Conservation (phyloP, 2,888 invertebrate genomes). For the Limnephilus rhombicus region DNA sequence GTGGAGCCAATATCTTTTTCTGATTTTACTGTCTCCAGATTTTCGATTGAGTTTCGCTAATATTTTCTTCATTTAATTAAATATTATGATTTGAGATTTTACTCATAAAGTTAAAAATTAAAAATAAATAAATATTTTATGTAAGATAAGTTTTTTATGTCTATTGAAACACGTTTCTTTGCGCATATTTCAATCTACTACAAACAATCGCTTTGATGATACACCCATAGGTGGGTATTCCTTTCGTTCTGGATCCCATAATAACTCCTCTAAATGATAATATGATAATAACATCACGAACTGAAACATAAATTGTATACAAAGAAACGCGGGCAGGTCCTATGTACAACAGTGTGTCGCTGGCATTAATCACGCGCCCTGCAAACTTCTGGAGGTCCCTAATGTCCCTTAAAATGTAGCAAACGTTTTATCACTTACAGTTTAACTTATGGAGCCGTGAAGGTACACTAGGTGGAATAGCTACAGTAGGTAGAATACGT, state of each 20-base stretch:
- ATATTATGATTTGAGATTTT: too few species aligned
- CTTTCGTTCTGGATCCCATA: not conserved
- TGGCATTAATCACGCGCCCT: slow-evolving; percentile 45
- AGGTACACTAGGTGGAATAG: not conserved
- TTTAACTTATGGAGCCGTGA: slow-evolving; percentile 39
- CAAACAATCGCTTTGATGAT: not conserved
- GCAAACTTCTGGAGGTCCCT: slow-evolving; percentile 30
- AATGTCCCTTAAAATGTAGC: slow-evolving; percentile 49
- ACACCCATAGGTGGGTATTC: not conserved
- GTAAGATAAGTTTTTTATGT: too few species aligned
- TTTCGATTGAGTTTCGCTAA: too few species aligned
- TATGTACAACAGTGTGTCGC: slow-evolving; percentile 24
- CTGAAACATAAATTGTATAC: not conserved
- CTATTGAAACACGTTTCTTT: not conserved
- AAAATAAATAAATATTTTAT: too few species aligned
- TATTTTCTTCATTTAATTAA: too few species aligned
- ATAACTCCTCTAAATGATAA: not conserved
- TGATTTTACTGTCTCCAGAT: too few species aligned
- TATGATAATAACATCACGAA: slow-evolving; percentile 1
- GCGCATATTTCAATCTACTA: not conserved
- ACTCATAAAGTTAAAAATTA: too few species aligned
- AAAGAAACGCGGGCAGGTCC: slow-evolving; percentile 5
- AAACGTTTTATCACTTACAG: slow-evolving; percentile 45
- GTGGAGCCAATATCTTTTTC: too few species aligned
- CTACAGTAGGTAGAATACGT: not conserved